Percentiles rank a stretch among this genome's conserved stretches.
Evolutionary conservation across 2,888 invertebrate genomes (phyloP).

Genomic region (Archaeoteleia sp.): DNA sequence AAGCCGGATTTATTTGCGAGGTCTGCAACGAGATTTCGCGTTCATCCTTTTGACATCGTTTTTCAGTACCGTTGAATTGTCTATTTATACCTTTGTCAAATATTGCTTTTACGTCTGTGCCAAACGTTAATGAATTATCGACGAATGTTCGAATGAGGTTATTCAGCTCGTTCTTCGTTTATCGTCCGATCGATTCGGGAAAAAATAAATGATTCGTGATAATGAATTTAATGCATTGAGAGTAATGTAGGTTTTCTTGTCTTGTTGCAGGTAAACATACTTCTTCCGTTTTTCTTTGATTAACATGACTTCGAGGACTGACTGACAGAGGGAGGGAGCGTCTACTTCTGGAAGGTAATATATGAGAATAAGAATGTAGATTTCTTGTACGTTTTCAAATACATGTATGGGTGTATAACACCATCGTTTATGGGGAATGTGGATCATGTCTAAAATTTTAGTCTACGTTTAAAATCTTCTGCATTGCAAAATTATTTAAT

Average conservation of each 20-base stretch:
- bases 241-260: constrained; percentile 1
- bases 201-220: no score
- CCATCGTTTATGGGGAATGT: no score
- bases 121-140: constrained; percentile 20
- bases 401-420: no score
- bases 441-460: no score
- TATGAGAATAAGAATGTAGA: no score
- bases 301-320: constrained; percentile 17
- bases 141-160: constrained; percentile 6
- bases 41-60: constrained; percentile 23
- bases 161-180: no score
- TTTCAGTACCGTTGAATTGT: constrained; percentile 20
- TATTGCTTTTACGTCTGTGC: constrained; percentile 4
- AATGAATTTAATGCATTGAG: no score
- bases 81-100: constrained; percentile 21
- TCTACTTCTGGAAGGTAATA: neutral
- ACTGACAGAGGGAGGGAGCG: constrained; percentile 17
- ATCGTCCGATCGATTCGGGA: no score
- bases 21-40: constrained; percentile 24
- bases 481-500: no score
- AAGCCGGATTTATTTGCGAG: constrained; percentile 29
- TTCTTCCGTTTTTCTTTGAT: constrained; percentile 5
- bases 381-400: no score
- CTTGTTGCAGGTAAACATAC: constrained; percentile 25
- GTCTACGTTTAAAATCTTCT: no score